Evolutionary conservation across 1,140 invertebrate genomes (phyloP).

Genomic region (Chrysoperla carnea): DNA sequence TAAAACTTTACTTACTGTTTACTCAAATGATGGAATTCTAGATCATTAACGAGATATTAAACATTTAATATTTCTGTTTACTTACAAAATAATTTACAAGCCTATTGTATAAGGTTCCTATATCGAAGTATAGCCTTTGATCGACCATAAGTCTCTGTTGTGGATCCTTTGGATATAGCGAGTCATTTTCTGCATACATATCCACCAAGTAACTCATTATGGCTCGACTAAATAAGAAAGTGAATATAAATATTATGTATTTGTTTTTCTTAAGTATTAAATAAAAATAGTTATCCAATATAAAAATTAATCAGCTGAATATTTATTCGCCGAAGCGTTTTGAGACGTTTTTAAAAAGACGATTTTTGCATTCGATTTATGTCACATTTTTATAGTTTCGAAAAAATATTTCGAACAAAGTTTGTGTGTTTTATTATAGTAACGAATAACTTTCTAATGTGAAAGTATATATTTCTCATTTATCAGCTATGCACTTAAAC

Average conservation of each 20-base stretch:
- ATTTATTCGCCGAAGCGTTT: background rate
- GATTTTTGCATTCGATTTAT: too few species aligned
- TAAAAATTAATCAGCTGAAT: background rate
- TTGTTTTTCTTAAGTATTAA: background rate
- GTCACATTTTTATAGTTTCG: too few species aligned
- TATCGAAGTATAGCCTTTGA: constrained; percentile 29
- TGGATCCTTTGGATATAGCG: constrained; percentile 30
- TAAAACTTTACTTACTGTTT: too few species aligned
- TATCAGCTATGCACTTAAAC: too few species aligned
- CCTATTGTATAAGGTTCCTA: constrained; percentile 22
- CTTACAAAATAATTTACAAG: constrained; percentile 20
- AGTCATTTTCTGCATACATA: constrained; percentile 28
- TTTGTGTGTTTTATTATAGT: too few species aligned
- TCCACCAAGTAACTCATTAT: constrained; percentile 29
- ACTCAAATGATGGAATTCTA: too few species aligned
- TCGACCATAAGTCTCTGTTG: constrained; percentile 27
- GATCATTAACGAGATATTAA: too few species aligned
- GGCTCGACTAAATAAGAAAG: constrained; percentile 22
- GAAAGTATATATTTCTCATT: too few species aligned
- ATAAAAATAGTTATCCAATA: background rate
- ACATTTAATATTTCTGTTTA: background rate
- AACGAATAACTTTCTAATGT: too few species aligned
- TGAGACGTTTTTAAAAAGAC: too few species aligned
- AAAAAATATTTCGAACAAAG: too few species aligned
- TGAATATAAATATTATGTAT: constrained; percentile 4